phyloP scores from a whole-genome alignment of 1,140 invertebrate species.

The Hyposmocoma kahamanoa region DNA sequence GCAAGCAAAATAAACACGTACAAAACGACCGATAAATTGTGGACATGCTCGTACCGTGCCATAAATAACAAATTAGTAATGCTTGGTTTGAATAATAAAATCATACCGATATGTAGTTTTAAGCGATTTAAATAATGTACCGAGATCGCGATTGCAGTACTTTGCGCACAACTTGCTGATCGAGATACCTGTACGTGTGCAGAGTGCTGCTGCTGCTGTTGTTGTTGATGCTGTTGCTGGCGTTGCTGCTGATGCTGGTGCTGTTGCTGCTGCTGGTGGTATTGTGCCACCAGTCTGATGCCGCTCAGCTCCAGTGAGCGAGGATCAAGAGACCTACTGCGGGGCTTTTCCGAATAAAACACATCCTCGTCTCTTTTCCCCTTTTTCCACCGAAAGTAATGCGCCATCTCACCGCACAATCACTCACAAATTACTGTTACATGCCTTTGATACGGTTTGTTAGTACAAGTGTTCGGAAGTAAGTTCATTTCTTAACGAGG shows the following conservation, averaged over 20 bases:
- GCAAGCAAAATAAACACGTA: too few relatives aligned
- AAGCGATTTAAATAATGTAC: too few relatives aligned
- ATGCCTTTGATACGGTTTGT: slow-evolving; percentile 10
- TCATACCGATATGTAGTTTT: too few relatives aligned
- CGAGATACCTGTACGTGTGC: too few relatives aligned
- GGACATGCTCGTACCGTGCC: too few relatives aligned
- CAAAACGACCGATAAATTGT: too few relatives aligned
- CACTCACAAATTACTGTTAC: slow-evolving; percentile 22
- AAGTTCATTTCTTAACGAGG: slow-evolving; percentile 24
- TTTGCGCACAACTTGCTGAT: too few relatives aligned
- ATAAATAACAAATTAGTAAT: too few relatives aligned
- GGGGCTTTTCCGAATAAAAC: slow-evolving; percentile 76
- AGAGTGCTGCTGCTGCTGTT: too few relatives aligned
- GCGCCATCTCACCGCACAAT: slow-evolving; percentile 72
- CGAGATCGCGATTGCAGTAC: too few relatives aligned
- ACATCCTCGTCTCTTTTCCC: slow-evolving; percentile 77
- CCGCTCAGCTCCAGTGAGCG: slow-evolving; percentile 82
- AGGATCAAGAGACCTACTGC: slow-evolving; percentile 85
- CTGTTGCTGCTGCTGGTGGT: slow-evolving; percentile 37
- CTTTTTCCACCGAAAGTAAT: slow-evolving; percentile 83
- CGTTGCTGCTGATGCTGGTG: slow-evolving; percentile 6
- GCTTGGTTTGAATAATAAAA: too few relatives aligned
- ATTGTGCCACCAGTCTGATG: slow-evolving; percentile 76
- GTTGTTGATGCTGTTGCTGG: too few relatives aligned
- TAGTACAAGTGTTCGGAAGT: slow-evolving; percentile 12